Conservation (phyloP, 1,140 invertebrate species). For the Lordiphosa clarofinis region DNA sequence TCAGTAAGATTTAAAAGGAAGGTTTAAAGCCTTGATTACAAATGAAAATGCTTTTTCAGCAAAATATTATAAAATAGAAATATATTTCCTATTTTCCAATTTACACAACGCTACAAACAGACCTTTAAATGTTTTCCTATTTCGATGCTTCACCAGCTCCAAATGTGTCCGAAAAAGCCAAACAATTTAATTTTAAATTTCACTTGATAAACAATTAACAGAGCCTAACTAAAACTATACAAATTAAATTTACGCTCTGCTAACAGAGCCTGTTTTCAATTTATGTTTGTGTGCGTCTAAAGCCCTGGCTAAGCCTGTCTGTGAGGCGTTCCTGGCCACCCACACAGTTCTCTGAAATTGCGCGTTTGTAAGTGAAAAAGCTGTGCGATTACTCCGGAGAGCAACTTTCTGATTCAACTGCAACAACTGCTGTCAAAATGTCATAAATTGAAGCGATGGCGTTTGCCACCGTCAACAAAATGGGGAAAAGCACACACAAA, state of each 20-base stretch:
- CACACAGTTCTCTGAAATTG: slow-evolving; percentile 63
- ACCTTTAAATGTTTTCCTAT: too few relatives aligned
- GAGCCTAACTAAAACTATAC: slow-evolving; percentile 5
- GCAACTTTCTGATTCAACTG: slow-evolving; percentile 73
- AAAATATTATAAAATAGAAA: too few relatives aligned
- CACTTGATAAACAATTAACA: too few relatives aligned
- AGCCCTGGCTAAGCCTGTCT: neutral
- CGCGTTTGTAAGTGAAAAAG: slow-evolving; percentile 72
- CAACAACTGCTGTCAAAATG: slow-evolving; percentile 77
- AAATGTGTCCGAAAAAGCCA: too few relatives aligned
- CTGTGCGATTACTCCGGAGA: slow-evolving; percentile 71
- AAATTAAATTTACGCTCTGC: slow-evolving; percentile 25
- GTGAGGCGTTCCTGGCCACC: neutral
- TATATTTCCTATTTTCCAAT: too few relatives aligned
- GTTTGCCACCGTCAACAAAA: slow-evolving; percentile 32
- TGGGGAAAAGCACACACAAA: slow-evolving; percentile 17
- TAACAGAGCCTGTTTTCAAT: slow-evolving; percentile 3
- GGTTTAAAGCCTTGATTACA: too few relatives aligned
- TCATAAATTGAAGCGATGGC: slow-evolving; percentile 63
- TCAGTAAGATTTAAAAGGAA: too few relatives aligned
- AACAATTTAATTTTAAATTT: too few relatives aligned
- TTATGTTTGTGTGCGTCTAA: neutral
- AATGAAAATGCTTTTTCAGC: too few relatives aligned
- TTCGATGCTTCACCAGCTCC: too few relatives aligned
- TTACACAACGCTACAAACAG: too few relatives aligned